Percentiles rank a stretch among this genome's conserved stretches.
Conservation (phyloP, 2,113 vertebrate species). For the Dascyllus trimaculatus region DNA sequence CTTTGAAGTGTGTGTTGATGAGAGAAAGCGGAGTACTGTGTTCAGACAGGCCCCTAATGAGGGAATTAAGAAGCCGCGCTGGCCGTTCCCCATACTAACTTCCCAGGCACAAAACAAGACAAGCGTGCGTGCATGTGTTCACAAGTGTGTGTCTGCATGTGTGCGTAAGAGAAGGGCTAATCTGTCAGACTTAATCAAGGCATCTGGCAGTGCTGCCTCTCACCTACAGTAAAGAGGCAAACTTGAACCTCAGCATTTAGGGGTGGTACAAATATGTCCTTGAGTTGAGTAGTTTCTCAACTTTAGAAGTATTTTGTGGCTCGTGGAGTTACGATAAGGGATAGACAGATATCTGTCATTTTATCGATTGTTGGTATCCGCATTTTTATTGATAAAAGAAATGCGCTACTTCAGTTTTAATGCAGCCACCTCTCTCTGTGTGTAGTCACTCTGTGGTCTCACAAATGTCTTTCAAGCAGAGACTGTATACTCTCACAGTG, state of each 20-base stretch:
- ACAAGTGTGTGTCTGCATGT: conserved; percentile 71
- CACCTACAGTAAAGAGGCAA: conserved; percentile 81
- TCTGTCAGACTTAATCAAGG: conserved; percentile 93
- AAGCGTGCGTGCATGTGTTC: conserved; percentile 85
- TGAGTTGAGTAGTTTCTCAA: conserved; percentile 44
- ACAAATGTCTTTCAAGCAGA: too few species aligned
- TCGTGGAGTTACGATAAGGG: conserved; percentile 87
- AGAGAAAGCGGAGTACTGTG: conserved; percentile 85
- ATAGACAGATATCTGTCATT: too few species aligned
- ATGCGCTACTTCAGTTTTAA: too few species aligned
- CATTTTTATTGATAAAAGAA: too few species aligned
- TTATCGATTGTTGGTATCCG: too few species aligned
- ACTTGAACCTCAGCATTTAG: conserved; percentile 38
- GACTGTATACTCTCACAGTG: too few species aligned
- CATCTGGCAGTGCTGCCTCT: conserved; percentile 88
- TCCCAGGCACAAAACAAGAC: conserved; percentile 85
- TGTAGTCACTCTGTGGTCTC: too few species aligned
- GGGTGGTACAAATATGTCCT: conserved; percentile 51
- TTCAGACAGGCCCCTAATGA: conserved; percentile 94
- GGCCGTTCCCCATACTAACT: conserved; percentile 90
- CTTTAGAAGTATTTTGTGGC: not conserved
- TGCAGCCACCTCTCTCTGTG: too few species aligned
- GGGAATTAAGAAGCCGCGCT: conserved; percentile 93
- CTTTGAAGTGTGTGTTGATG: conserved; percentile 95
- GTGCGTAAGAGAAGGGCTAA: conserved; percentile 83